phyloP scores from a whole-genome alignment of 1,140 invertebrate genomes.

The Drosophila tsacasi region DNA sequence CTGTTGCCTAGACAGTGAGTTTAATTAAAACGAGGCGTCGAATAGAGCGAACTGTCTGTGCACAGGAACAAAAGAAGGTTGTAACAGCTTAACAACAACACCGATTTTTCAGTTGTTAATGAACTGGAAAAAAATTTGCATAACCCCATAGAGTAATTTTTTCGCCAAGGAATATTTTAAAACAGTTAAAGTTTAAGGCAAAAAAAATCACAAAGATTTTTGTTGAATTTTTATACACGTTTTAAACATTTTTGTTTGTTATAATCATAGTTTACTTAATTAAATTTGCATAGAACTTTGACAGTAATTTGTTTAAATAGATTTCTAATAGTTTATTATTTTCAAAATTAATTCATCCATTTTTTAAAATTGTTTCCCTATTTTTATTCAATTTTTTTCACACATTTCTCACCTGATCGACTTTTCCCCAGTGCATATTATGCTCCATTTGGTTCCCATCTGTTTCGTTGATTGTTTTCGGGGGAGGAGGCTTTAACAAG shows the following conservation, averaged over 20 bases:
- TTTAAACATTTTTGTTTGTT: too few species aligned
- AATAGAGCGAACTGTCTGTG: slow-evolving; percentile 20
- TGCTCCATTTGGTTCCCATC: slow-evolving; percentile 47
- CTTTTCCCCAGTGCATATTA: slow-evolving; percentile 35
- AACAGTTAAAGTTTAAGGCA: not conserved
- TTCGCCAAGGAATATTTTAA: not conserved
- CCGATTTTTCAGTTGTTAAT: slow-evolving; percentile 16
- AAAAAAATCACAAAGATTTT: not conserved
- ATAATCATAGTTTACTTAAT: not conserved
- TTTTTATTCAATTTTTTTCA: not conserved
- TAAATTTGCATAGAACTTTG: too few species aligned
- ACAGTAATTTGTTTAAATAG: too few species aligned
- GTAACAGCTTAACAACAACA: not conserved
- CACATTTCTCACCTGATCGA: not conserved
- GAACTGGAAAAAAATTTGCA: slow-evolving; percentile 10
- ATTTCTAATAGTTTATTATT: not conserved
- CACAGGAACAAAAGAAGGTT: slow-evolving; percentile 40
- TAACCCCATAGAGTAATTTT: not conserved
- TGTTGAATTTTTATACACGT: not conserved
- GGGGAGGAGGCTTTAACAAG: not conserved
- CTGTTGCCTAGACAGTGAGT: slow-evolving; percentile 60
- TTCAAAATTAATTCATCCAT: fast-evolving
- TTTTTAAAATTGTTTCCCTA: not conserved
- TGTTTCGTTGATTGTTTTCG: slow-evolving; percentile 49
- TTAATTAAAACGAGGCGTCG: slow-evolving; percentile 59